phyloP scores from a whole-genome alignment of 2,113 vertebrate species.

The Alligator mississippiensis region DNA sequence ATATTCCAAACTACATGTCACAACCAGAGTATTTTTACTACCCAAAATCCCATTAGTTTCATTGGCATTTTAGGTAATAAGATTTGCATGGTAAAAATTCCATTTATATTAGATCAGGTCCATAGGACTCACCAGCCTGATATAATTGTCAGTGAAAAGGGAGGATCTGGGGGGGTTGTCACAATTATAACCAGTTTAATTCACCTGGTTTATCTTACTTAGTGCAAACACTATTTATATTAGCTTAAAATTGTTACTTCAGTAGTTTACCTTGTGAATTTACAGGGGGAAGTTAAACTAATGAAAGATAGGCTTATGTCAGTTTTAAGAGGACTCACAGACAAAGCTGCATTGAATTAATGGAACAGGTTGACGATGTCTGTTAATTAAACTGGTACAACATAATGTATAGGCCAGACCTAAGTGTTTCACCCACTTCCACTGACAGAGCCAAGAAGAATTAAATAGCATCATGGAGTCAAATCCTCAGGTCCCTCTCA shows the following conservation, averaged over 20 bases:
- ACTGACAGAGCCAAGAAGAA: neutral
- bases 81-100: slow-evolving; percentile 80
- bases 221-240: slow-evolving; percentile 64
- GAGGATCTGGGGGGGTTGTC: slow-evolving; percentile 66
- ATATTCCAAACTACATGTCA: slow-evolving; percentile 70
- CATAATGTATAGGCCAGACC: neutral
- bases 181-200: slow-evolving; percentile 75
- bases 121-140: slow-evolving; percentile 74
- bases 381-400: neutral
- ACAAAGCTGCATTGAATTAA: slow-evolving; percentile 9
- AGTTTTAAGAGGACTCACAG: neutral
- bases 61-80: slow-evolving; percentile 76
- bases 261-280: slow-evolving; percentile 39
- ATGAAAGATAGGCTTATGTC: neutral
- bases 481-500: neutral
- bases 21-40: slow-evolving; percentile 65
- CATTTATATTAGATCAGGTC: slow-evolving; percentile 77
- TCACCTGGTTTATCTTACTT: slow-evolving; percentile 63
- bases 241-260: slow-evolving; percentile 55
- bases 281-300: slow-evolving; percentile 1
- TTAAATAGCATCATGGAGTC: neutral
- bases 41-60: slow-evolving; percentile 65
- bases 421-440: neutral
- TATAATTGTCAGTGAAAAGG: slow-evolving; percentile 74
- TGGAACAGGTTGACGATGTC: neutral